Conservation (phyloP, 2,113 vertebrate genomes). For the Hiodon tergisus region DNA sequence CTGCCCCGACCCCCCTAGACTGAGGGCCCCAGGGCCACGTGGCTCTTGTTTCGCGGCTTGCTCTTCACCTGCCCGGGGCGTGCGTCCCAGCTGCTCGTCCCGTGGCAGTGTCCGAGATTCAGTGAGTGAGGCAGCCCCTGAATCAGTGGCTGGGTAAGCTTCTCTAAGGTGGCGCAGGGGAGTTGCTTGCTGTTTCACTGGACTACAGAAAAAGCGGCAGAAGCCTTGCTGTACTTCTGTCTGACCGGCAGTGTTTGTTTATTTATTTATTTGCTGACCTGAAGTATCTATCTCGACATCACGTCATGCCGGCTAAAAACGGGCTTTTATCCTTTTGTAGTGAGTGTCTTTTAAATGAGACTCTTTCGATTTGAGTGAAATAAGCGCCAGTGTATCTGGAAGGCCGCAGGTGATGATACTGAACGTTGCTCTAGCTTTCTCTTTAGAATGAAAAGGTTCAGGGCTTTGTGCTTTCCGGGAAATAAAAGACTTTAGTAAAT, state of each 20-base stretch:
- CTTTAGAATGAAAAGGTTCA: slow-evolving; percentile 46
- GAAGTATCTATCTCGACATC: not conserved
- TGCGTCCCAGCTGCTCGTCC: too few species aligned
- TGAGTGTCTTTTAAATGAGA: not conserved
- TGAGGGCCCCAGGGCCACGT: too few species aligned
- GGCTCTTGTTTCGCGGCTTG: too few species aligned
- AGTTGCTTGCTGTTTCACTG: not conserved
- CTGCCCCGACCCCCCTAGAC: not conserved
- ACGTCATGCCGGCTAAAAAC: too few species aligned
- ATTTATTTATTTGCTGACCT: not conserved
- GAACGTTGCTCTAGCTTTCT: slow-evolving; percentile 26
- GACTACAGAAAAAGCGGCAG: not conserved
- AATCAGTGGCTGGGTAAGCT: too few species aligned
- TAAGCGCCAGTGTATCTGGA: not conserved
- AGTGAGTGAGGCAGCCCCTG: too few species aligned
- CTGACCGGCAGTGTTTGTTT: not conserved
- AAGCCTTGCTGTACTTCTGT: not conserved
- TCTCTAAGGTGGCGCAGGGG: not conserved
- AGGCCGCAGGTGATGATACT: slow-evolving; percentile 19
- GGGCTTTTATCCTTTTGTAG: not conserved
- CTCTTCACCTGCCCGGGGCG: too few species aligned
- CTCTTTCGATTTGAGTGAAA: not conserved
- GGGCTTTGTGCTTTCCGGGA: slow-evolving; percentile 22
- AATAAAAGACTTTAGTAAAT: slow-evolving; percentile 29
- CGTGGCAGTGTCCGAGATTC: too few species aligned